Conservation (phyloP, 2,113 vertebrate genomes). For the Trachemys scripta region DNA sequence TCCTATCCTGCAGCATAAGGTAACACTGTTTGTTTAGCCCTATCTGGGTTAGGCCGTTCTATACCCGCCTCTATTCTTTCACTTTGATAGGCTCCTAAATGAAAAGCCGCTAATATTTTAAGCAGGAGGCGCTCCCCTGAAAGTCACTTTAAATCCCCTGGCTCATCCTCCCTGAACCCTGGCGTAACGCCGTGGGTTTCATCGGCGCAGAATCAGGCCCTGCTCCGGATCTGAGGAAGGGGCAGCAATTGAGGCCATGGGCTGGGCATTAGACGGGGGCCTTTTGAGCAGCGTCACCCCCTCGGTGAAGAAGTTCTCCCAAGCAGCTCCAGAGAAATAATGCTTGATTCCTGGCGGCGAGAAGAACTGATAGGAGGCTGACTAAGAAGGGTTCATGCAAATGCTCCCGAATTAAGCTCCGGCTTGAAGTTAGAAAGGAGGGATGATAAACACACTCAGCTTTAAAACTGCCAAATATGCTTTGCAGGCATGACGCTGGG, state of each 20-base stretch:
- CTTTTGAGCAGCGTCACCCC: slow-evolving; percentile 33
- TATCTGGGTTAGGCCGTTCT: slow-evolving; percentile 70
- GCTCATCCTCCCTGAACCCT: slow-evolving; percentile 73
- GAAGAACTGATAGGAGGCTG: slow-evolving; percentile 71
- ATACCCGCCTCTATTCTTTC: slow-evolving; percentile 64
- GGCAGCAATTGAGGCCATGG: neutral
- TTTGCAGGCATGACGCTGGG: slow-evolving; percentile 76
- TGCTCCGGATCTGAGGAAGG: neutral
- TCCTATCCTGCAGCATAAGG: slow-evolving; percentile 49
- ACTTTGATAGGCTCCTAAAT: slow-evolving; percentile 73
- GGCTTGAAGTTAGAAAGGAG: slow-evolving; percentile 78
- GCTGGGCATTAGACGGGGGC: slow-evolving; percentile 11
- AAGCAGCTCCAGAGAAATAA: slow-evolving; percentile 74
- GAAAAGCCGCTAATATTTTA: slow-evolving; percentile 77
- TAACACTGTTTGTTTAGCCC: slow-evolving; percentile 69
- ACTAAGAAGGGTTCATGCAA: slow-evolving; percentile 80
- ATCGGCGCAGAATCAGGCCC: slow-evolving; percentile 22
- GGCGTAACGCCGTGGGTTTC: neutral
- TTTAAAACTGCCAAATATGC: slow-evolving; percentile 78
- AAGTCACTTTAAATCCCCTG: slow-evolving; percentile 69
- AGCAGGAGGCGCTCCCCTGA: slow-evolving; percentile 75
- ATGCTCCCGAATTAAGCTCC: slow-evolving; percentile 78
- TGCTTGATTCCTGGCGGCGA: slow-evolving; percentile 69
- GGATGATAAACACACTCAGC: slow-evolving; percentile 77
- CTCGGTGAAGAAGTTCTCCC: slow-evolving; percentile 63